These are phyloP conservation scores for Centropus unirufus DNA, from an alignment of 2,113 vertebrate genomes.

Conservation along the genomic window DNA sequence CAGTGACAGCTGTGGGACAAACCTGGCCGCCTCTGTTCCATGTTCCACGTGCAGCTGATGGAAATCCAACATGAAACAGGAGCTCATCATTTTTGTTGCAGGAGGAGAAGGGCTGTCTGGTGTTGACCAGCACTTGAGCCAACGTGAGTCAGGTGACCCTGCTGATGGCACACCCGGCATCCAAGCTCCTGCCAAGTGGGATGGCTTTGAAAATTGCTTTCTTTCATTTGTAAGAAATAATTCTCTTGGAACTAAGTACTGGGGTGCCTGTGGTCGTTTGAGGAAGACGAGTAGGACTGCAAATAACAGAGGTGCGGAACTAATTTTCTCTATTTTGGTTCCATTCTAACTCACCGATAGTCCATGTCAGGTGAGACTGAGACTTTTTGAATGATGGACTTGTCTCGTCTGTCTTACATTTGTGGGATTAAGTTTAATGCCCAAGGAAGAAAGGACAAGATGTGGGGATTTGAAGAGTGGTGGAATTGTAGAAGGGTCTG, in stretches of 20 bases:
- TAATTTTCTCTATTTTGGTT: neutral
- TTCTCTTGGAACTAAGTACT: neutral
- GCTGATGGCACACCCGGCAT: fast-evolving
- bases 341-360: neutral
- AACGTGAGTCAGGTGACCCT: fast-evolving
- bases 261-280: neutral
- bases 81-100: fast-evolving
- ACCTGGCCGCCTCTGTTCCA: fast-evolving
- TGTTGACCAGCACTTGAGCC: fast-evolving
- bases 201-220: neutral
- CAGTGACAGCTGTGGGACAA: neutral
- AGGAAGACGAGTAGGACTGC: neutral
- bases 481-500: neutral
- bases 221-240: neutral
- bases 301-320: neutral
- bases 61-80: neutral
- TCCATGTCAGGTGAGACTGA: neutral
- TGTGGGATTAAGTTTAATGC: neutral
- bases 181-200: neutral
- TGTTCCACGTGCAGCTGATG: neutral
- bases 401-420: neutral
- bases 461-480: fast-evolving
- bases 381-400: neutral
- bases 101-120: neutral
- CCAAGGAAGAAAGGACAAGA: neutral